Conservation (phyloP, 2,113 vertebrate genomes). For the Leucopternis melanops region DNA sequence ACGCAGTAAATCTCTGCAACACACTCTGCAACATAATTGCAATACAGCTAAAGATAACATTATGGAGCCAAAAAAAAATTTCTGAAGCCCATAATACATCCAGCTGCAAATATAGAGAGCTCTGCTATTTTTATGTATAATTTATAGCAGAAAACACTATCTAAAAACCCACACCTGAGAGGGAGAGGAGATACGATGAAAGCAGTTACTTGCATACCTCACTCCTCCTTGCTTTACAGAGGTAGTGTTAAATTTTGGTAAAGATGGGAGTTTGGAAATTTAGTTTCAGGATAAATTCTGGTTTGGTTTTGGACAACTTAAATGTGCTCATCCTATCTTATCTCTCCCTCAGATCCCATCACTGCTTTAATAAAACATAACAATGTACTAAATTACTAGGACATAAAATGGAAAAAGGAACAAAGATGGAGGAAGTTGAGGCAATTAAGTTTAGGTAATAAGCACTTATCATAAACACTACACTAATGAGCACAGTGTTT, state of each 20-base stretch:
- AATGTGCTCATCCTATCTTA: fast-evolving
- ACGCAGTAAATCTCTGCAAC: not conserved
- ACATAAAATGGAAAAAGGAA: not conserved
- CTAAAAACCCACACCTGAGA: not conserved
- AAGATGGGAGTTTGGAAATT: not conserved
- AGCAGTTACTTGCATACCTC: too few relatives aligned
- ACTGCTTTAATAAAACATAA: not conserved
- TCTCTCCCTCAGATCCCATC: not conserved
- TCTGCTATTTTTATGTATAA: not conserved
- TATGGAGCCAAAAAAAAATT: not conserved
- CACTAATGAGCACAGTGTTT: not conserved
- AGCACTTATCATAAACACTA: not conserved
- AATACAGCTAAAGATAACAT: not conserved
- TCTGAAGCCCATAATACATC: not conserved
- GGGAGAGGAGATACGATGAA: not conserved
- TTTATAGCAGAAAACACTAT: not conserved
- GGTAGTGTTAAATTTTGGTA: not conserved
- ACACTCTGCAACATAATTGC: not conserved
- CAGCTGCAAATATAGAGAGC: not conserved
- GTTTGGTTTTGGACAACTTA: not conserved
- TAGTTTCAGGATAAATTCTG: not conserved
- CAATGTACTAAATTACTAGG: not conserved
- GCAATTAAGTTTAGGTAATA: not conserved
- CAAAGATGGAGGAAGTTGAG: not conserved
- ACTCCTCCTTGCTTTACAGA: not conserved